Base-by-base conservation (phyloP, 2,888 invertebrate genomes). In the Epirrhoe tristata region DNA sequence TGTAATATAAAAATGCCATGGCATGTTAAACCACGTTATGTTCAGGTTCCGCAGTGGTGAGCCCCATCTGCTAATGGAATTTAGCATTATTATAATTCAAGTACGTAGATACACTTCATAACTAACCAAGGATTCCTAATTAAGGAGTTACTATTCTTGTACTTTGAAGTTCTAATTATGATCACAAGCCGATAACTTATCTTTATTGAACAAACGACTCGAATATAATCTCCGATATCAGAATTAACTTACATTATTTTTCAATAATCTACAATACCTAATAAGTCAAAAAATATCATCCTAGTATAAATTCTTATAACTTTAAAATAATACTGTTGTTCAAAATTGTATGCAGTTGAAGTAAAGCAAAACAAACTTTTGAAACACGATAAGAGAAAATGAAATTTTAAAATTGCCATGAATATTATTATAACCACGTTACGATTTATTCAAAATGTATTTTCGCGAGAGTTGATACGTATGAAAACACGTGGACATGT, bases 321-420 rank as follows among this genome's bases (percentile, higher is more conserved):
- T 68, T 66, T 69, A 60, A 61, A 60, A 72, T 66, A 62, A 60
- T 32, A 59, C 31, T 1, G 24, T 52, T 12, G 1, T 8, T 17
- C 32, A 71, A 62, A 65, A 70, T 72, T 66, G 70, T 68, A 64
- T 76, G 59, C 61, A 55, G 46, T 63, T 66, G 67, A 55, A 66
- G 65, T 73, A 70, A 68, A 76, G 74, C 68, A 62, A 70, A 71
- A 70, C 72, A 75, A 74, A 62, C 70, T 70, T 59, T 55, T 61
- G 51, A 66, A 77, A 76, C 69, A 66, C 76, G 89, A 88, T 90
- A 89, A 89, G 77, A 75, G 82, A 76, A 88, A 91, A 86, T 90
- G 80, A 86, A 89, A 90, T 84, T 83, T 82, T 83, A 76, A 87
- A 87, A 89, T 88, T 83, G 81, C 83, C 87, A 84, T 87, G 81